A percentile compares a stretch with the other conserved stretches of the same genome.
phyloP scores from a whole-genome alignment of 2,113 vertebrate genomes.

The Dissostichus mawsoni region DNA sequence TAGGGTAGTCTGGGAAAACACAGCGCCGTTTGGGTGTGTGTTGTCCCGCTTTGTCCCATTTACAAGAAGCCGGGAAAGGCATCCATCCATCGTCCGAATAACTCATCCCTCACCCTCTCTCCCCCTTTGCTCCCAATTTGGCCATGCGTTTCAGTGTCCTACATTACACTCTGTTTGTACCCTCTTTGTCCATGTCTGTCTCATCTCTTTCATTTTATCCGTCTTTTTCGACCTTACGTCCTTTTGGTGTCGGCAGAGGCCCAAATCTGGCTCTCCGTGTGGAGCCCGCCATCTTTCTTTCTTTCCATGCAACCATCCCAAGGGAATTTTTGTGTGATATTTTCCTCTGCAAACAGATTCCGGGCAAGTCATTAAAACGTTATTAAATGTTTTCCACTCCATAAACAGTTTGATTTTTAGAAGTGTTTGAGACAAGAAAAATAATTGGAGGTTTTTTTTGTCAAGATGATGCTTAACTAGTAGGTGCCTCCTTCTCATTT shows the following conservation, averaged over 20 bases:
- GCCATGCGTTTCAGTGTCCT: conserved; percentile 28
- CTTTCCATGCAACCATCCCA: conserved; percentile 25
- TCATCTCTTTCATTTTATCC: conserved; percentile 41
- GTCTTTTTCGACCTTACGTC: neutral
- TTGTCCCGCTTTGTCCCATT: conserved; percentile 45
- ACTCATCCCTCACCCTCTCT: conserved; percentile 31
- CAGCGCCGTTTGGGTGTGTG: conserved; percentile 3
- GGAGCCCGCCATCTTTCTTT: conserved; percentile 17
- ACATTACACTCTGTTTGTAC: conserved; percentile 27
- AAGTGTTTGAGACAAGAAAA: conserved; percentile 9
- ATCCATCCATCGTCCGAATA: conserved; percentile 38
- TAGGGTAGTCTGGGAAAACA: conserved; percentile 21
- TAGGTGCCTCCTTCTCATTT: conserved; percentile 42
- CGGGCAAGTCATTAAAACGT: conserved; percentile 21
- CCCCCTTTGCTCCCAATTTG: conserved; percentile 18
- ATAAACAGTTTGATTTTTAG: conserved; percentile 46
- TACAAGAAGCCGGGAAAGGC: conserved; percentile 55
- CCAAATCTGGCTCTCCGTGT: conserved; percentile 36
- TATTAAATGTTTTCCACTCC: conserved; percentile 55
- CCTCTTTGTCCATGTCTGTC: conserved; percentile 34
- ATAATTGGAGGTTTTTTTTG: conserved; percentile 12
- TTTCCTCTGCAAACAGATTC: conserved; percentile 44
- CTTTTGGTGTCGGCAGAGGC: conserved; percentile 1
- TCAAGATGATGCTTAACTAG: conserved; percentile 33
- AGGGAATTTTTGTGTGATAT: conserved; percentile 26